Evolutionary conservation across 2,797 vertebrate species (phyloP).

Genomic region (Sphenopsis melanotis): DNA sequence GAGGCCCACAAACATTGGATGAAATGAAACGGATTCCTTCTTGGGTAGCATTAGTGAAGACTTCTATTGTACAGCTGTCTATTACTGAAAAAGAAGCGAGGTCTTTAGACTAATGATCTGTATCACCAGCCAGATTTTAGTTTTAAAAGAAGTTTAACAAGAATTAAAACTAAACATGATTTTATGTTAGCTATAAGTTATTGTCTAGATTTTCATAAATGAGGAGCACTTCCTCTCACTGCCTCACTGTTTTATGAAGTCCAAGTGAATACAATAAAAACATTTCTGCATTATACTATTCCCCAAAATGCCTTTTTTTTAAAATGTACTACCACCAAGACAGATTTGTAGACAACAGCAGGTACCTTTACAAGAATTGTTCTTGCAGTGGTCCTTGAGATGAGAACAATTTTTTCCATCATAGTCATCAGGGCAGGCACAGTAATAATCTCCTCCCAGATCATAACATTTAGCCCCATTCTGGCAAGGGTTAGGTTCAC

Average conservation of each 20-base stretch:
- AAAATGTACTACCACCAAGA: neutral
- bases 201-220: neutral
- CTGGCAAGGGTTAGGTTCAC: slow-evolving; percentile 87
- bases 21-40: slow-evolving; percentile 80
- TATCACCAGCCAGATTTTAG: neutral
- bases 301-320: neutral
- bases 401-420: slow-evolving; percentile 91
- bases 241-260: neutral
- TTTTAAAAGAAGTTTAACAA: neutral
- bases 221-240: neutral
- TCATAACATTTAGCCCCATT: slow-evolving; percentile 86
- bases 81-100: slow-evolving; percentile 78
- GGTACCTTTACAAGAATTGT: slow-evolving; percentile 87
- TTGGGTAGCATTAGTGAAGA: slow-evolving; percentile 79
- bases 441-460: slow-evolving; percentile 85
- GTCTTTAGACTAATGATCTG: neutral
- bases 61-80: slow-evolving; percentile 90
- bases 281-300: neutral
- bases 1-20: slow-evolving; percentile 91
- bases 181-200: neutral
- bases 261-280: neutral
- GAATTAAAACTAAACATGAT: neutral
- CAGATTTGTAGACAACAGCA: neutral
- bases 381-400: slow-evolving; percentile 90
- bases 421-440: slow-evolving; percentile 86